Conservation (phyloP, 1,140 invertebrate genomes). For the Zelostemma sp. region DNA sequence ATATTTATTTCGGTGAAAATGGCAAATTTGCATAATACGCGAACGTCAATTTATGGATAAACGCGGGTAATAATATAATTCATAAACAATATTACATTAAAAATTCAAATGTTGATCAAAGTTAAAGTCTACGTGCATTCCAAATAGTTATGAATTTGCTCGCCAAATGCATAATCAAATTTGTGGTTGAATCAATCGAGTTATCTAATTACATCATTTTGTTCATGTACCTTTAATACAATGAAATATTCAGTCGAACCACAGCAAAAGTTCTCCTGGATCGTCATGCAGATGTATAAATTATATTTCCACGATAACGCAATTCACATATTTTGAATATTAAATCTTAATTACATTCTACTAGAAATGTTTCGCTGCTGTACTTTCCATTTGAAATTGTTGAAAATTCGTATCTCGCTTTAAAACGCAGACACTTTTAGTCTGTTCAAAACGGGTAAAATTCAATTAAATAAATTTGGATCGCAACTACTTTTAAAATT, state of each 20-base stretch:
- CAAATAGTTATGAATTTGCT: conserved; percentile 42
- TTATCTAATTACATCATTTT: conserved; percentile 44
- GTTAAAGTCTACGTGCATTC: conserved; percentile 35
- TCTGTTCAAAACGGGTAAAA: no score
- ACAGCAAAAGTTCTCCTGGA: conserved; percentile 25
- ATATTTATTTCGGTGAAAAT: neutral
- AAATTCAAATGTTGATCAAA: conserved; percentile 44
- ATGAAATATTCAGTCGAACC: conserved; percentile 35
- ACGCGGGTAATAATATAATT: conserved; percentile 31
- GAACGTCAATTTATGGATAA: conserved; percentile 37
- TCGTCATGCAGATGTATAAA: conserved; percentile 22
- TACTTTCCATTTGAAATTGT: neutral
- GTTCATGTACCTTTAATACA: conserved; percentile 39
- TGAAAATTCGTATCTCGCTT: no score
- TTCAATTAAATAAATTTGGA: no score
- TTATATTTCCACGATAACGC: conserved; percentile 12
- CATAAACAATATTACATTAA: conserved; percentile 35
- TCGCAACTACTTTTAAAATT: no score
- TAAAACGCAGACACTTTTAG: no score
- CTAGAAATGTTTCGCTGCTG: no score
- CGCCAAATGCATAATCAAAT: conserved; percentile 38
- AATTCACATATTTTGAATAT: conserved; percentile 4
- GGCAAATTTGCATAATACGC: conserved; percentile 36
- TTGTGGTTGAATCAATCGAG: conserved; percentile 38
- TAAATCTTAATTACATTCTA: no score